A percentile compares a stretch with the other conserved stretches of the same genome.
Conservation (phyloP, 2,888 invertebrate genomes). For the Apeira syringaria region DNA sequence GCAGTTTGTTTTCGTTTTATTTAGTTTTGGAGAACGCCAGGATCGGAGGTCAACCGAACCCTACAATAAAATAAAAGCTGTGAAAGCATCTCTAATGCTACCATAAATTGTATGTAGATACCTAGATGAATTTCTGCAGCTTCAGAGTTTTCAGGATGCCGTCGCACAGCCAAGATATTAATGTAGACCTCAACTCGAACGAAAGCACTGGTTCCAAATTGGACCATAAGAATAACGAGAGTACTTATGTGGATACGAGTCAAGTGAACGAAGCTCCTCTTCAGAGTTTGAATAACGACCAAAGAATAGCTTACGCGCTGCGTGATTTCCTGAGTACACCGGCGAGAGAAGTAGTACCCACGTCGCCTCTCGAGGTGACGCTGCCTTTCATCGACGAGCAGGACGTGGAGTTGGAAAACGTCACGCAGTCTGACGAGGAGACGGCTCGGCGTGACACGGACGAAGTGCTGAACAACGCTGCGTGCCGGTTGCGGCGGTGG, state of each 20-base stretch:
- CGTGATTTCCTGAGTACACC: slow-evolving; percentile 65
- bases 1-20: slow-evolving; percentile 45
- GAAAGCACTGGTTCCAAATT: slow-evolving; percentile 56
- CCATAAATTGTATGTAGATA: slow-evolving; percentile 18
- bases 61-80: slow-evolving; percentile 15
- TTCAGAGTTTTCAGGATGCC: slow-evolving; percentile 58
- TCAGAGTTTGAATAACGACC: slow-evolving; percentile 57
- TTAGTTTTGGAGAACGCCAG: slow-evolving; percentile 26
- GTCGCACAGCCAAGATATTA: slow-evolving; percentile 70
- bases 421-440: slow-evolving; percentile 62
- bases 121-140: slow-evolving; percentile 41
- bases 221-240: slow-evolving; percentile 50
- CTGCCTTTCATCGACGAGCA: slow-evolving; percentile 71
- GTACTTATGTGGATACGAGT: slow-evolving; percentile 45
- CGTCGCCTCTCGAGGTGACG: slow-evolving; percentile 48
- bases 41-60: slow-evolving; percentile 7
- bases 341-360: slow-evolving; percentile 42
- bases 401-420: slow-evolving; percentile 46
- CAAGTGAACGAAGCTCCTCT: slow-evolving; percentile 43
- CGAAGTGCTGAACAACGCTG: slow-evolving; percentile 70
- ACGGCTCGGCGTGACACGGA: slow-evolving; percentile 59
- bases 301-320: slow-evolving; percentile 63
- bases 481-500: slow-evolving; percentile 76
- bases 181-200: slow-evolving; percentile 67
- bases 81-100: slow-evolving; percentile 8